Evolutionary conservation across 2,888 invertebrate genomes (phyloP), one percentile per base, ranked within the genome.

Genomic region (Terebella lapidaria): DNA sequence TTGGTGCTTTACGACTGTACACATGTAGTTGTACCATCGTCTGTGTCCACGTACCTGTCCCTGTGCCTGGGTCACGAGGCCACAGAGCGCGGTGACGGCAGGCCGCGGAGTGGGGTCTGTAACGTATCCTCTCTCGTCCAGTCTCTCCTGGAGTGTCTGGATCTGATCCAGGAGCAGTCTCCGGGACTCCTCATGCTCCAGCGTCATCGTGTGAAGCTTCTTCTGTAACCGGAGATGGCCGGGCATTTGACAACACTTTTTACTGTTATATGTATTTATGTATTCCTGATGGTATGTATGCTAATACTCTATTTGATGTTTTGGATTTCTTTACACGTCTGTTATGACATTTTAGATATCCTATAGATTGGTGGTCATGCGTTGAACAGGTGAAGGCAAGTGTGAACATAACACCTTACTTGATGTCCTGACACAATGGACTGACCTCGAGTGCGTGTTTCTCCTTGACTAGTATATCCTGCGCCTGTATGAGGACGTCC

Each of bases 391-490:
- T n/a, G n/a, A n/a, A n/a, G n/a, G n/a, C n/a, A n/a, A n/a, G n/a
- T n/a, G n/a, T n/a, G n/a, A n/a, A n/a, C n/a, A n/a, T n/a, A n/a
- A n/a, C n/a, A n/a, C n/a, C n/a, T n/a, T n/a, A n/a, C n/a, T n/a
- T n/a, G n/a, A n/a, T n/a, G n/a, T n/a, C n/a, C n/a, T n/a, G n/a
- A n/a, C n/a, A n/a, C n/a, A n/a, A n/a, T n/a, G n/a, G n/a, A n/a
- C 55, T 49, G 3, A 63, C 63, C 63, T 63, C 57, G 4, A 63
- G 35, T 20, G 15, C 4, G 5, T 30, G 22, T 29, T 60, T 60
- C 46, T 65, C 63, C 4, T 46, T 53, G 27, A 53, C 54, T 27
- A 65, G 45, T 27, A 58, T 46, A 28, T 63, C 60, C 15, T 57
- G 56, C 27, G 59, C 54, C 30, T 57, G 47, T 24, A 45, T 56